Evolutionary conservation across 2,797 vertebrate genomes (phyloP).

Genomic region (Oreochromis grahami): DNA sequence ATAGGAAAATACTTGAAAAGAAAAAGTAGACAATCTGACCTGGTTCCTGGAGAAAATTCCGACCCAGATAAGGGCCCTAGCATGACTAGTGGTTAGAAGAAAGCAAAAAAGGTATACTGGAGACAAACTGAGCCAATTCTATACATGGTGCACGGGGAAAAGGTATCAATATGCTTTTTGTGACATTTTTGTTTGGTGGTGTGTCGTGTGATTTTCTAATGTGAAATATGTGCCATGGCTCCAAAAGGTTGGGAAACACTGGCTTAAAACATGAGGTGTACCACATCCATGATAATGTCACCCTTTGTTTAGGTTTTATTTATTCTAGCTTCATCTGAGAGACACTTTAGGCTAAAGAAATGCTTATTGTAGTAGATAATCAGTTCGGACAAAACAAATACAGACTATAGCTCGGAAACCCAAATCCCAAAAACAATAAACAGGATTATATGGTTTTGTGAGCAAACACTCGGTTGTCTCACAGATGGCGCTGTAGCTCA

Average conservation of each 20-base stretch:
- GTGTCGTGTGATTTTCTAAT: background rate
- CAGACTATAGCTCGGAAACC: background rate
- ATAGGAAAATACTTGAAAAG: background rate
- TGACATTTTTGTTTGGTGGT: background rate
- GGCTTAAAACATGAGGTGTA: slow-evolving; percentile 86
- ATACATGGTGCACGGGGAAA: background rate
- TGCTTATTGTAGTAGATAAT: background rate
- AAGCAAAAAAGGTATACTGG: background rate
- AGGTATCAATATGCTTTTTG: background rate
- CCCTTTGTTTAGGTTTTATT: background rate
- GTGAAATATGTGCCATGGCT: background rate
- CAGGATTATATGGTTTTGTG: slow-evolving; percentile 20
- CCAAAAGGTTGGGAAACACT: background rate
- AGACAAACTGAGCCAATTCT: background rate
- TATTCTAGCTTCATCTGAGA: slow-evolving; percentile 76
- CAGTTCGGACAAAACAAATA: background rate
- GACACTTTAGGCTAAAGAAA: slow-evolving; percentile 35
- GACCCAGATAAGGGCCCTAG: background rate
- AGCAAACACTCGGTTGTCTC: slow-evolving; percentile 19
- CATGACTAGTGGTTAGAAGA: background rate
- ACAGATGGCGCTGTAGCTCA: slow-evolving; percentile 79
- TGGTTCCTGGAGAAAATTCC: background rate
- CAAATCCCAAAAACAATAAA: background rate
- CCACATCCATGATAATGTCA: slow-evolving; percentile 78
- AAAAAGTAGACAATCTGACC: background rate